phyloP scores from a whole-genome alignment of 1,140 invertebrate species.

The Drosophila orena region DNA sequence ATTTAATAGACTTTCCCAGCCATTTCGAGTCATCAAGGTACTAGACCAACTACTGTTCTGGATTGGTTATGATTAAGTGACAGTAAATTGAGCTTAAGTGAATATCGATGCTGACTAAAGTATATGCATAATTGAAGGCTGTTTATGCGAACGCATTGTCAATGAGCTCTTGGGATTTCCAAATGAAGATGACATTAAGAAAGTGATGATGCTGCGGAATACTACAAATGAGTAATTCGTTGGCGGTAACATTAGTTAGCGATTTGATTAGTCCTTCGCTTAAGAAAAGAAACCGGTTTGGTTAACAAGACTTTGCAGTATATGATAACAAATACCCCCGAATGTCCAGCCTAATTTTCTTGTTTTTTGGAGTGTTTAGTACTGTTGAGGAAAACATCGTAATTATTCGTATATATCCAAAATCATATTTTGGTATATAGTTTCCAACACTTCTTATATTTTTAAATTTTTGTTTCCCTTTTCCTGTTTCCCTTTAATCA shows the following conservation, averaged over 20 bases:
- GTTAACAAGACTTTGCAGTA: constrained; percentile 5
- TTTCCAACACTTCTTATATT: background rate
- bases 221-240: constrained; percentile 7
- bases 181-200: constrained; percentile 2
- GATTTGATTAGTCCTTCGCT: constrained; percentile 13
- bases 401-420: no score
- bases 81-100: constrained; percentile 58
- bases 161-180: constrained; percentile 3
- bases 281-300: constrained; percentile 2
- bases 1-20: no score
- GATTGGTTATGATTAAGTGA: constrained; percentile 48
- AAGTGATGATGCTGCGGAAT: constrained; percentile 1
- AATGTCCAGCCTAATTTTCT: background rate
- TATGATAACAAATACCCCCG: background rate
- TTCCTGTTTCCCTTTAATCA: constrained; percentile 36
- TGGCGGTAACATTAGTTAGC: constrained; percentile 9
- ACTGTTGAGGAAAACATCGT: no score
- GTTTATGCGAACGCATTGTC: background rate
- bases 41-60: constrained; percentile 10
- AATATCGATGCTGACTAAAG: constrained; percentile 5
- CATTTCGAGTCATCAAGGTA: constrained; percentile 32
- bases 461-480: background rate
- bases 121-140: background rate
- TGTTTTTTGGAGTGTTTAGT: background rate
- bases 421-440: background rate